A percentile compares a stretch with the other conserved stretches of the same genome.
Conservation (phyloP, 2,888 invertebrate species). For the Pogonocherus hispidulus region DNA sequence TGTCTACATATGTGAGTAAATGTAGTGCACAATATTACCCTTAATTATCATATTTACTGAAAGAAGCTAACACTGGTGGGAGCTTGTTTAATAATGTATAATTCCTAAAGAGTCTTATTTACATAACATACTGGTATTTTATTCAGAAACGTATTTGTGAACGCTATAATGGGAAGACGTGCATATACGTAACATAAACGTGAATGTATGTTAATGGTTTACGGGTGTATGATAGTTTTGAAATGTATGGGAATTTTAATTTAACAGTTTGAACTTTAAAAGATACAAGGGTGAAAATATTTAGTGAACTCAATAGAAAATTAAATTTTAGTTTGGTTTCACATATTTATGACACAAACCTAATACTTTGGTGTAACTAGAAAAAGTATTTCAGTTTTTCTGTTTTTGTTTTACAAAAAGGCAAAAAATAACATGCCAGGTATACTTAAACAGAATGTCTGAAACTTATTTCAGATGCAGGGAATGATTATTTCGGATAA, state of each 20-base stretch:
- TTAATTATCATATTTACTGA: slow-evolving; percentile 4
- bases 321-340: too few relatives aligned
- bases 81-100: neutral
- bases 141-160: neutral
- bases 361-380: too few relatives aligned
- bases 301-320: too few relatives aligned
- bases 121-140: slow-evolving; percentile 3
- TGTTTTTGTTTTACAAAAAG: too few relatives aligned
- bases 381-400: too few relatives aligned
- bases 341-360: too few relatives aligned
- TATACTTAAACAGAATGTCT: too few relatives aligned
- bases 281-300: neutral
- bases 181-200: neutral
- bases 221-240: neutral
- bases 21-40: neutral
- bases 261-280: neutral
- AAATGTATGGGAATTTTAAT: neutral
- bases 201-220: neutral
- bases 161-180: neutral
- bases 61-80: neutral
- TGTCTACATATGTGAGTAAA: neutral
- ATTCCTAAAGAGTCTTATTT: neutral
- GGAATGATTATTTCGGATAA: too few relatives aligned
- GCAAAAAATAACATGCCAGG: too few relatives aligned
- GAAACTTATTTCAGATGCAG: too few relatives aligned